Evolutionary conservation across 2,888 invertebrate species (phyloP).

Genomic region (Synergus itoensis): DNA sequence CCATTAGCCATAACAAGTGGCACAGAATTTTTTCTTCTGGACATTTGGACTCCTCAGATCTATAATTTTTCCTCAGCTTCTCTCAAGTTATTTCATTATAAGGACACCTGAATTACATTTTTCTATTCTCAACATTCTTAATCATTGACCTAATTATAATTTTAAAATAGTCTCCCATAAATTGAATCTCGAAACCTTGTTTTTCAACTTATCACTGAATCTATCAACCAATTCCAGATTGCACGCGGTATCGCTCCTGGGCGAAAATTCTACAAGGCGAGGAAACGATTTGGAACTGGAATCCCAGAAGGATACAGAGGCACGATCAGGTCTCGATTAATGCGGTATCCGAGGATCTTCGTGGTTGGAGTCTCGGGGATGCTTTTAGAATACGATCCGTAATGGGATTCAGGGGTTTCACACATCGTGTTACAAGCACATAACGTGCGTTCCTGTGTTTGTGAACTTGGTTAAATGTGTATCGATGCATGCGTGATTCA

Average conservation of each 20-base stretch:
- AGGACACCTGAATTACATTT: too few relatives aligned
- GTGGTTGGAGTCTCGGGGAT: background rate
- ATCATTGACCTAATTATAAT: too few relatives aligned
- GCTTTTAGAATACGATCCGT: background rate
- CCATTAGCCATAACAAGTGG: conserved; percentile 60
- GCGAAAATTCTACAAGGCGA: conserved; percentile 37
- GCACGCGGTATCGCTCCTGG: conserved; percentile 44
- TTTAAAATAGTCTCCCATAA: too few relatives aligned
- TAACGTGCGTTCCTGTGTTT: conserved; percentile 42
- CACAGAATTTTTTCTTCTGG: conserved; percentile 44
- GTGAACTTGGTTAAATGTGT: conserved; percentile 51
- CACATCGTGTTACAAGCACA: conserved; percentile 32
- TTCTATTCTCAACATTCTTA: too few relatives aligned
- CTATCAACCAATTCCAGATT: conserved; percentile 32
- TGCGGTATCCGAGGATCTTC: conserved; percentile 22
- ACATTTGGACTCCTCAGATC: background rate
- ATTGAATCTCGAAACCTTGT: too few relatives aligned
- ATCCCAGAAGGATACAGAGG: conserved; percentile 30
- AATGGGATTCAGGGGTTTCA: conserved; percentile 10
- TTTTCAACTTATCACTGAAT: conserved; percentile 4
- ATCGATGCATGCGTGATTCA: conserved; percentile 51
- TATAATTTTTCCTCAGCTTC: background rate
- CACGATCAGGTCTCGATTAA: conserved; percentile 40
- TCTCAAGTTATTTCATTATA: too few relatives aligned
- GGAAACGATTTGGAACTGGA: conserved; percentile 25